Evolutionary conservation across 2,888 invertebrate species (phyloP), one percentile per base, ranked within the genome.

Genomic region (Pegoplata infirma): DNA sequence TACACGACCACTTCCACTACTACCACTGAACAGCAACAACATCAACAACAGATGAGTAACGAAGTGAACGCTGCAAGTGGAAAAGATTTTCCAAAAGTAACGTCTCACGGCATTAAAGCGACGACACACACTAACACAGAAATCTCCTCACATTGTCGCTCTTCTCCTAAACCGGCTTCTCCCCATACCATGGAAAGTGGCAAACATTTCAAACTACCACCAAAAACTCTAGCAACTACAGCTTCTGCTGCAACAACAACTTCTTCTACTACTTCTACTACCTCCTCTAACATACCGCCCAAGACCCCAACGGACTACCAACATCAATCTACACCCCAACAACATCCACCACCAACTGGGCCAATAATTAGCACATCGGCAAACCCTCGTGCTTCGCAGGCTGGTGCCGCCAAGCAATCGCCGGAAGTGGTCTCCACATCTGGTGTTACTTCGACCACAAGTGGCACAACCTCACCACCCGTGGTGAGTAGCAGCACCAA

Each of bases 401-500:
- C 76, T 25, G 63, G 64, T 46, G 63, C 76, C 23, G 53, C 67
- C 32, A 68, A 73, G 32, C 67, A 78, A 63, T 75, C 80, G 40
- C 76, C 77, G 12, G 84, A 86, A 76, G 81, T 83, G 14, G 81
- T 81, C 46, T 83, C 84, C 64, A 76, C 83, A 36, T 83, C 85
- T n/a, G 87, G 87, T 36, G 88, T 89, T 23, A 88, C 88, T 6
- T 88, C 88, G 47, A 88, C 88, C 40, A 88, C 88, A 19, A 86
- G 89, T 78, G 88, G 87, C 72, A 84, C 82, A 78, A 85, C 83
- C 46, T 85, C 89, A 17, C 89, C 88, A 36, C 88, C 88, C n/a
- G 86, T 87, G 80, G 89, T 88, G 72, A 88, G 88, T 81, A 88
- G 88, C 83, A 88, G 89, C 84, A 88, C 88, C 78, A 88, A 83